Evolutionary conservation across 2,797 vertebrate genomes (phyloP).

Genomic region (Antennarius maculatus): DNA sequence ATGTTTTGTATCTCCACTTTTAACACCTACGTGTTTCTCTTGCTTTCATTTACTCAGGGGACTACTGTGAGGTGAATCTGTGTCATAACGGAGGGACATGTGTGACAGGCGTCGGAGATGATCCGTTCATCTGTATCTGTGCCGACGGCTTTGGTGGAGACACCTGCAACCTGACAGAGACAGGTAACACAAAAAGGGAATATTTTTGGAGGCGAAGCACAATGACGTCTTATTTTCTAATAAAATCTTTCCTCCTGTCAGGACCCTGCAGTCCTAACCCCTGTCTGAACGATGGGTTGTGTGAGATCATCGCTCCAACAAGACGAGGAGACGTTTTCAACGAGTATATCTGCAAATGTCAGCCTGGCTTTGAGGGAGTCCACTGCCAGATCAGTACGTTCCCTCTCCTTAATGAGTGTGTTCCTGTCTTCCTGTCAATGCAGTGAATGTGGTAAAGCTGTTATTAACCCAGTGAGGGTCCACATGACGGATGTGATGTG

Average conservation of each 20-base stretch:
- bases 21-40: background rate
- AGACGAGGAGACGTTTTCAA: conserved; percentile 91
- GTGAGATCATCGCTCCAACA: conserved; percentile 75
- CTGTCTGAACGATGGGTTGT: conserved; percentile 86
- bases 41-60: conserved; percentile 75
- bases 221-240: no score
- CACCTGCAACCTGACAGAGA: conserved; percentile 90
- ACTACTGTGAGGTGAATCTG: conserved; percentile 87
- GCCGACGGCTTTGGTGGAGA: conserved; percentile 87
- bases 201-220: fast-evolving
- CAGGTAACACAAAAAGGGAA: conserved; percentile 74
- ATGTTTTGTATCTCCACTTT: background rate
- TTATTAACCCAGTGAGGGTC: background rate
- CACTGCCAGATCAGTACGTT: conserved; percentile 94
- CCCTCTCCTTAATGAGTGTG: background rate
- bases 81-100: conserved; percentile 94
- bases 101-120: conserved; percentile 81
- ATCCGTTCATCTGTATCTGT: conserved; percentile 91
- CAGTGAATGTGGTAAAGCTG: background rate
- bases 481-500: background rate
- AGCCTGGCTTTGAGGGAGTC: conserved; percentile 84
- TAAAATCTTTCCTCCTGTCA: conserved; percentile 48
- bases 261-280: conserved; percentile 92
- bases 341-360: conserved; percentile 90
- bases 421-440: conserved; percentile 1